Percentiles rank a stretch among this genome's conserved stretches.
phyloP scores from a whole-genome alignment of 2,113 vertebrate genomes.

The Heterotis niloticus region DNA sequence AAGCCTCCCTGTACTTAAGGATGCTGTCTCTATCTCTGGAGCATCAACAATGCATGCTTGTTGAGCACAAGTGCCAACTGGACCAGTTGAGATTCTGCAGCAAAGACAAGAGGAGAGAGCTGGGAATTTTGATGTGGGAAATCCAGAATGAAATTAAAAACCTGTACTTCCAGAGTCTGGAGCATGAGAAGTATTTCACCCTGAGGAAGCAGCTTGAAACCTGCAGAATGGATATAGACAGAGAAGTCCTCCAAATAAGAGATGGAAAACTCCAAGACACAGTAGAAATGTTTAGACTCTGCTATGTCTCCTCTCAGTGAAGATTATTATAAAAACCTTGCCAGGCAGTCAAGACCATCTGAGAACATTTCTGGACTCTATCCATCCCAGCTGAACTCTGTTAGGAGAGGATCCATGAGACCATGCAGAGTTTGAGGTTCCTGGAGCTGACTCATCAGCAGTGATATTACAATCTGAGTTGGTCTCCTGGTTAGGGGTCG shows the following conservation, averaged over 20 bases:
- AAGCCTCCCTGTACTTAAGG: slow-evolving; percentile 51
- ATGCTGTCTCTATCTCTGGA: slow-evolving; percentile 35
- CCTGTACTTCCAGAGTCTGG: slow-evolving; percentile 49
- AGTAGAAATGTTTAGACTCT: slow-evolving; percentile 52
- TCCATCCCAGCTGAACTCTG: slow-evolving; percentile 58
- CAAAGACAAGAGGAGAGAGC: slow-evolving; percentile 45
- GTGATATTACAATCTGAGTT: slow-evolving; percentile 56
- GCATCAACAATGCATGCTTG: slow-evolving; percentile 45
- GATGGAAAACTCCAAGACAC: slow-evolving; percentile 35
- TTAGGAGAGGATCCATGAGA: slow-evolving; percentile 59
- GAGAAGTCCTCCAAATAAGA: slow-evolving; percentile 49
- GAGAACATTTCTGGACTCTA: slow-evolving; percentile 58
- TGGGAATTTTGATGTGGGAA: slow-evolving; percentile 47
- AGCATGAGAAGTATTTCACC: slow-evolving; percentile 61
- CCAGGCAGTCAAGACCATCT: slow-evolving; percentile 65
- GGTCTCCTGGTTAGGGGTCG: slow-evolving; percentile 44
- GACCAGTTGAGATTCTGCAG: slow-evolving; percentile 53
- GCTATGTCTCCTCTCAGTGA: slow-evolving; percentile 63
- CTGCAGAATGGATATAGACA: slow-evolving; percentile 53
- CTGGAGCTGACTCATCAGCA: slow-evolving; percentile 57
- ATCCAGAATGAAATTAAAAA: slow-evolving; percentile 61
- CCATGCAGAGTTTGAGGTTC: slow-evolving; percentile 53
- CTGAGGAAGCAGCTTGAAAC: slow-evolving; percentile 61
- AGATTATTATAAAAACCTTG: slow-evolving; percentile 62
- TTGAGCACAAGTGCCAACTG: slow-evolving; percentile 58